Percentiles rank a stretch among this genome's conserved stretches.
phyloP scores from a whole-genome alignment of 2,113 vertebrate genomes.

The Vicugna pacos region DNA sequence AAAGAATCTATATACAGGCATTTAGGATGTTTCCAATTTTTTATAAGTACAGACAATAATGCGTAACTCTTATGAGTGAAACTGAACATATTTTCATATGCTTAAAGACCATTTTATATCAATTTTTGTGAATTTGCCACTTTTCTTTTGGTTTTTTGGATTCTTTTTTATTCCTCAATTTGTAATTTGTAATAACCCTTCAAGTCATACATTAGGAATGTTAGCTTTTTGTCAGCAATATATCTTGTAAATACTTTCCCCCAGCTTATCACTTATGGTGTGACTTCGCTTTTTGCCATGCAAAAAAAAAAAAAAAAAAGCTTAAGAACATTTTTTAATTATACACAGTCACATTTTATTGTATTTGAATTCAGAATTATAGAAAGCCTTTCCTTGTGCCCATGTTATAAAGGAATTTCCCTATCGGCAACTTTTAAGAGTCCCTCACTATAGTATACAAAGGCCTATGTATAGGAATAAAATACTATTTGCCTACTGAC shows the following conservation, averaged over 20 bases:
- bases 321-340: neutral
- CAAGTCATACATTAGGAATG: neutral
- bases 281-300: neutral
- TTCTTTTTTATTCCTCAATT: neutral
- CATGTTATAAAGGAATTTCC: neutral
- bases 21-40: neutral
- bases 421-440: neutral
- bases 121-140: neutral
- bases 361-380: neutral
- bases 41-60: neutral
- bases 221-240: slow-evolving; percentile 21
- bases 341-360: slow-evolving; percentile 1
- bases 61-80: neutral
- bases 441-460: neutral
- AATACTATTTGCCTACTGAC: neutral
- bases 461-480: neutral
- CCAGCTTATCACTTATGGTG: neutral
- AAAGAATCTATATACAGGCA: neutral
- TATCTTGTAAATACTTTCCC: neutral
- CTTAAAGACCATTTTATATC: neutral
- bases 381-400: neutral
- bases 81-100: neutral
- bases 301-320: neutral
- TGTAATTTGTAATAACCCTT: neutral
- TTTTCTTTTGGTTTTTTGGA: neutral